Percentiles rank a stretch among this genome's conserved stretches.
Conservation (phyloP, 1,140 invertebrate genomes). For the Frieseomelitta varia region DNA sequence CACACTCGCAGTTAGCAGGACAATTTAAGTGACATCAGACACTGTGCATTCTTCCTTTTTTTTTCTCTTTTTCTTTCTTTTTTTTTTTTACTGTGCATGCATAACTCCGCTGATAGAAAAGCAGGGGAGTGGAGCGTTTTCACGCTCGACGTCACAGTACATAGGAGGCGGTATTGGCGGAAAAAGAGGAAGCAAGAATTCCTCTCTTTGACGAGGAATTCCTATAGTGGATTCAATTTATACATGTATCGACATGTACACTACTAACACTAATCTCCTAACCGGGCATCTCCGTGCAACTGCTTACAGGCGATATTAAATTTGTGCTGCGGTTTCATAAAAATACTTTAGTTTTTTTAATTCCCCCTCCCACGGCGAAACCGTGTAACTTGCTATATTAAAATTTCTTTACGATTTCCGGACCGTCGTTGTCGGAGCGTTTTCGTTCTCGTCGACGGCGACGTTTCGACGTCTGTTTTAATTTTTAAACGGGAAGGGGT, state of each 20-base stretch:
- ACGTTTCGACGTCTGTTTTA: too few relatives aligned
- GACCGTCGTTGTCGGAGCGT: too few relatives aligned
- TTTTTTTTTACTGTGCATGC: conserved; percentile 27
- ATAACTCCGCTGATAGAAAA: conserved; percentile 44
- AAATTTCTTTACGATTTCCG: conserved; percentile 28
- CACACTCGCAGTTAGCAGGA: not conserved
- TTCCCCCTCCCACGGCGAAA: not conserved
- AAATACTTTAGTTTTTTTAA: conserved; percentile 43
- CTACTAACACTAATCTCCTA: conserved; percentile 23
- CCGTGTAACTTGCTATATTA: conserved; percentile 29
- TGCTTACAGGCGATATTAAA: conserved; percentile 39
- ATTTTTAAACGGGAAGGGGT: not conserved
- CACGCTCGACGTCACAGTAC: conserved; percentile 64
- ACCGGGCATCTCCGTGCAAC: conserved; percentile 2
- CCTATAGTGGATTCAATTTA: conserved; percentile 58
- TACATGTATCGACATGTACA: conserved; percentile 34
- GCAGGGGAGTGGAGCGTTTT: conserved; percentile 49
- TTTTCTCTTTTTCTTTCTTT: conserved; percentile 33
- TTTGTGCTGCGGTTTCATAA: conserved; percentile 45
- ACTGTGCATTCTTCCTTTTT: conserved; percentile 23
- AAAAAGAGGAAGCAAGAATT: conserved; percentile 67
- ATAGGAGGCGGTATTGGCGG: conserved; percentile 42
- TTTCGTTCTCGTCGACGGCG: not conserved
- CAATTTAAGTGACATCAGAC: conserved; percentile 12
- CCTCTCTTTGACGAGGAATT: conserved; percentile 69